Evolutionary conservation across 2,888 invertebrate genomes (phyloP), one percentile per base, ranked within the genome.

Genomic region (Drosophila anceps): DNA sequence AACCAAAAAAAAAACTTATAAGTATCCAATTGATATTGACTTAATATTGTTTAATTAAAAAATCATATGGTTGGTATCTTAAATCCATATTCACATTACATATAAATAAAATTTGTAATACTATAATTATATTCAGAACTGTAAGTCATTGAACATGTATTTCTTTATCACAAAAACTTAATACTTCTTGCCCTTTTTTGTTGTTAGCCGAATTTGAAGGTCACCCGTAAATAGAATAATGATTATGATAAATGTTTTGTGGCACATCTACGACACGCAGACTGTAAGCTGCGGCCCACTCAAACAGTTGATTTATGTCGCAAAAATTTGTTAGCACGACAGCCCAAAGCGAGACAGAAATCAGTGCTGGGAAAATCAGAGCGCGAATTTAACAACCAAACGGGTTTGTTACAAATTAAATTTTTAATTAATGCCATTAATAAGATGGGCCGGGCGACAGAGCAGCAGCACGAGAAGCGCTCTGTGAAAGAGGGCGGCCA

Each of bases 361-460:
- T 73, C 57, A 41, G 27, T 53, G 33, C 15, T 20, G 44, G 35
- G 33, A 15, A 67, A 66, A 78, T 73, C 70, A 66, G 48, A 67
- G 63, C 63, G 54, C 57, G 50, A 60, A 50, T 43, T 67, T 41
- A 69, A 67, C 69, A 69, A 50, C 71, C 60, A 82, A 77, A 75
- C 69, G 78, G 74, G 69, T 72, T 78, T 77, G 71, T 82, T 75
- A 76, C 77, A 81, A 82, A 80, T 81, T 86, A 79, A 84, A 90
- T 80, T 83, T 87, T 87, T 87, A 89, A 90, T 91, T 86, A 90
- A 85, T 85, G 76, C 77, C 81, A 87, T 90, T 88, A 88, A 81
- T 85, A 79, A 79, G 66, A 54, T 50, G 53, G 44, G 33, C 43
- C 33, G 13, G 7, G 31, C 31, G 9, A 18, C 50, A 61, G 50